Percentiles rank a stretch among this genome's conserved stretches.
phyloP scores from a whole-genome alignment of 2,888 invertebrate genomes.

The Drosophila conformis region DNA sequence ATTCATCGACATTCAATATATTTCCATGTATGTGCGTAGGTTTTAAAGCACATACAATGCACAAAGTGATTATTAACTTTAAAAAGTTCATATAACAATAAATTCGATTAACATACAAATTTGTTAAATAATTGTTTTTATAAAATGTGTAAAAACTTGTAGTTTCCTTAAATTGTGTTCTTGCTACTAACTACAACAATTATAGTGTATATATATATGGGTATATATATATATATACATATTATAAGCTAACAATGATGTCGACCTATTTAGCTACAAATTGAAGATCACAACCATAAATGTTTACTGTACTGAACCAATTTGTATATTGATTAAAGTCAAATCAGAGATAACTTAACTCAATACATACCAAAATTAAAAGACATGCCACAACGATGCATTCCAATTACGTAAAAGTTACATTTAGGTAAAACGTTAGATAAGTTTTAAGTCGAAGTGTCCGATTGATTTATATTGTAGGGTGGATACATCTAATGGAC shows the following conservation, averaged over 20 bases:
- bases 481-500: conserved; percentile 57
- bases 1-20: not conserved
- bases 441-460: conserved; percentile 33
- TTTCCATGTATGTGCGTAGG: not conserved
- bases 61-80: conserved; percentile 10
- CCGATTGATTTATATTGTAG: conserved; percentile 40
- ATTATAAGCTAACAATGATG: conserved; percentile 17
- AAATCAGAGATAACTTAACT: conserved; percentile 13
- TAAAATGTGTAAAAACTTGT: conserved; percentile 33
- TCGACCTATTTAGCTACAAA: conserved; percentile 20
- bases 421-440: conserved; percentile 23
- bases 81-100: conserved; percentile 40
- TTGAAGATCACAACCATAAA: conserved; percentile 59
- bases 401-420: conserved; percentile 58
- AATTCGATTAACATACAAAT: conserved; percentile 47
- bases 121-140: conserved; percentile 17
- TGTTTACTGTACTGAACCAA: conserved; percentile 3
- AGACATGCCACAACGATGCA: conserved; percentile 67
- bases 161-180: conserved; percentile 3
- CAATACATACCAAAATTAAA: conserved; percentile 72
- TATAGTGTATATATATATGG: conserved; percentile 4
- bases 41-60: conserved; percentile 10
- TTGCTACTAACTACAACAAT: conserved; percentile 5
- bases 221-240: not conserved
- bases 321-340: conserved; percentile 2